These are phyloP conservation scores for Pachyramphus minor DNA, from an alignment of 2,113 vertebrate genomes.

Conservation along the genomic window DNA sequence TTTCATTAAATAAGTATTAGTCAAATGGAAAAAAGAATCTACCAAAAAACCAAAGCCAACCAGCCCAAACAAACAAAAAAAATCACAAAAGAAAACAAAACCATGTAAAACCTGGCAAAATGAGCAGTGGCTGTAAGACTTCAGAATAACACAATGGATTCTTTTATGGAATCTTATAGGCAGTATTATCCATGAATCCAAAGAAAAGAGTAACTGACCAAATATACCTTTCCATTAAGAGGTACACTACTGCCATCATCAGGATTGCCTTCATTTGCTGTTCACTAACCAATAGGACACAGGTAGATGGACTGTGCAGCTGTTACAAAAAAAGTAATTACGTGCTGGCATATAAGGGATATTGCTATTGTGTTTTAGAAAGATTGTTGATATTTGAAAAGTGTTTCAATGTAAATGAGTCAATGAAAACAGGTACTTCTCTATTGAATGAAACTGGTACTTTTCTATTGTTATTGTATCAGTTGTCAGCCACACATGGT, in stretches of 20 bases:
- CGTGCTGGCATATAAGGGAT: not conserved
- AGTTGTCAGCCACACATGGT: not conserved
- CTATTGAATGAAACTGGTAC: not conserved
- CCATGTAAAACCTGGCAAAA: not conserved
- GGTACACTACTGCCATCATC: accelerated
- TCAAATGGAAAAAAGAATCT: not conserved
- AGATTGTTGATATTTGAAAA: not conserved
- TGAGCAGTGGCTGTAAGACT: not conserved
- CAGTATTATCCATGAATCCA: not conserved
- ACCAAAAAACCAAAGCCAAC: not conserved
- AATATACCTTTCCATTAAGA: not conserved
- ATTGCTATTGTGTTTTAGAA: not conserved
- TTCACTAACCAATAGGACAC: not conserved
- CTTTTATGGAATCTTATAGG: not conserved
- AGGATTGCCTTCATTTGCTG: not conserved
- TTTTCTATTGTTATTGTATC: not conserved
- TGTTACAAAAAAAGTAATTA: not conserved
- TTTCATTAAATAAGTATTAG: not conserved
- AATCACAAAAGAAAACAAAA: not conserved
- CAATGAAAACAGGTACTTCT: not conserved
- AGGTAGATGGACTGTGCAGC: not conserved
- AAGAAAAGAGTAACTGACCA: not conserved
- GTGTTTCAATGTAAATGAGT: not conserved
- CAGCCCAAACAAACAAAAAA: not conserved
- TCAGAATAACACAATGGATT: not conserved